Percentiles rank a stretch among this genome's conserved stretches.
These are phyloP conservation scores for Anticlea derivata DNA, from an alignment of 2,888 invertebrate genomes.

Conservation along the genomic window DNA sequence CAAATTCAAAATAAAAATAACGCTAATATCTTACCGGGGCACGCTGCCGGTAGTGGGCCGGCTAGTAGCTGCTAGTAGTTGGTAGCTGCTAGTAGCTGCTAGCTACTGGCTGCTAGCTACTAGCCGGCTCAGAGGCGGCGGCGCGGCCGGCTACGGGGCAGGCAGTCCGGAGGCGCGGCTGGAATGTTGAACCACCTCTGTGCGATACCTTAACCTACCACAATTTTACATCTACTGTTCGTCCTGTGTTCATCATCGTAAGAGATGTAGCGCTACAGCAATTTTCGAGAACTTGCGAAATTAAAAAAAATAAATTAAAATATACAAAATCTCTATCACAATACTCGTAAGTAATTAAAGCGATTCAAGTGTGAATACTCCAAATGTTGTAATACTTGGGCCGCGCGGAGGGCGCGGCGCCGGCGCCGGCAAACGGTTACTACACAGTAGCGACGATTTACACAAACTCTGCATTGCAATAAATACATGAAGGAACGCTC, in stretches of 20 bases:
- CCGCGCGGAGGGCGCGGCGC: conserved; percentile 16
- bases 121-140: neutral
- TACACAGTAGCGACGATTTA: conserved; percentile 68
- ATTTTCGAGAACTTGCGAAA: conserved; percentile 78
- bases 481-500: conserved; percentile 60
- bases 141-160: neutral
- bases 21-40: conserved; percentile 83
- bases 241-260: conserved; percentile 61
- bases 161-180: conserved; percentile 20
- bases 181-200: conserved; percentile 44
- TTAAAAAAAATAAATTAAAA: conserved; percentile 83
- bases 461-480: conserved; percentile 58
- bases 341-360: conserved; percentile 85
- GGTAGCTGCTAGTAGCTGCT: too few species aligned
- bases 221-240: conserved; percentile 74
- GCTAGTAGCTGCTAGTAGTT: too few species aligned
- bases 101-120: too few species aligned
- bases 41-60: conserved; percentile 42
- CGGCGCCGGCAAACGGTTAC: conserved; percentile 52
- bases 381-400: conserved; percentile 68
- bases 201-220: conserved; percentile 78
- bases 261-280: conserved; percentile 78
- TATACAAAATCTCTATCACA: conserved; percentile 85
- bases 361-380: conserved; percentile 83
- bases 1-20: conserved; percentile 81